A percentile compares a stretch with the other conserved stretches of the same genome.
phyloP scores from a whole-genome alignment of 2,888 invertebrate genomes.

The Fissipunctia ypsillon region DNA sequence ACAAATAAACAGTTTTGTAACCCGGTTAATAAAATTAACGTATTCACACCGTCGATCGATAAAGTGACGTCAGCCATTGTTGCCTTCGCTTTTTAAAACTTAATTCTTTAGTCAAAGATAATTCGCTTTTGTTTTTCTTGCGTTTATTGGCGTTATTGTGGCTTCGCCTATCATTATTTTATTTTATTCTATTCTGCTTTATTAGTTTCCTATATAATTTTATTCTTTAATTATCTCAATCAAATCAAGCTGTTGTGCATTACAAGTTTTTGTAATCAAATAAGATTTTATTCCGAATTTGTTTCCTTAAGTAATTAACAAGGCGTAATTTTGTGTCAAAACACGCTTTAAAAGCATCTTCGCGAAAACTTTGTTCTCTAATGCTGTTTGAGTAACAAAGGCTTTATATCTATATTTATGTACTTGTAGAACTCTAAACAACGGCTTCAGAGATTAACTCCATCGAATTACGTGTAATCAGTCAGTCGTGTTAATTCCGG shows the following conservation, averaged over 20 bases:
- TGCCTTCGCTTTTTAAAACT: constrained; percentile 31
- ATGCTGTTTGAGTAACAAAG: constrained; percentile 49
- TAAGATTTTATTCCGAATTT: constrained; percentile 24
- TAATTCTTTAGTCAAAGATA: constrained; percentile 23
- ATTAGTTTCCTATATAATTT: constrained; percentile 34
- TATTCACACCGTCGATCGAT: constrained; percentile 34
- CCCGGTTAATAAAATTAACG: constrained; percentile 53
- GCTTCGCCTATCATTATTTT: not conserved
- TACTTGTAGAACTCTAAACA: constrained; percentile 47
- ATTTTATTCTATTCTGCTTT: constrained; percentile 6
- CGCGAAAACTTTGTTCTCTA: constrained; percentile 42
- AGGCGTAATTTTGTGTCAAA: constrained; percentile 53
- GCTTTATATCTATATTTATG: constrained; percentile 32
- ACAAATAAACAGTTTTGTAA: constrained; percentile 49
- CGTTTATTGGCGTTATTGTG: constrained; percentile 17
- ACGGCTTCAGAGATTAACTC: constrained; percentile 50
- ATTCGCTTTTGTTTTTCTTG: constrained; percentile 20
- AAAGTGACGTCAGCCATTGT: constrained; percentile 43
- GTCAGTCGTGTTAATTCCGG: constrained; percentile 49
- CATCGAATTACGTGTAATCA: constrained; percentile 56
- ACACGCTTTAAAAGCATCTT: constrained; percentile 39
- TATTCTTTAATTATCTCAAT: constrained; percentile 37
- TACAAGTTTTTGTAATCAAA: constrained; percentile 26
- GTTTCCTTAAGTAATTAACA: constrained; percentile 49
- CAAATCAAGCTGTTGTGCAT: constrained; percentile 24